Conservation (phyloP, 2,888 invertebrate genomes). For the Cosmorhoe ocellata region DNA sequence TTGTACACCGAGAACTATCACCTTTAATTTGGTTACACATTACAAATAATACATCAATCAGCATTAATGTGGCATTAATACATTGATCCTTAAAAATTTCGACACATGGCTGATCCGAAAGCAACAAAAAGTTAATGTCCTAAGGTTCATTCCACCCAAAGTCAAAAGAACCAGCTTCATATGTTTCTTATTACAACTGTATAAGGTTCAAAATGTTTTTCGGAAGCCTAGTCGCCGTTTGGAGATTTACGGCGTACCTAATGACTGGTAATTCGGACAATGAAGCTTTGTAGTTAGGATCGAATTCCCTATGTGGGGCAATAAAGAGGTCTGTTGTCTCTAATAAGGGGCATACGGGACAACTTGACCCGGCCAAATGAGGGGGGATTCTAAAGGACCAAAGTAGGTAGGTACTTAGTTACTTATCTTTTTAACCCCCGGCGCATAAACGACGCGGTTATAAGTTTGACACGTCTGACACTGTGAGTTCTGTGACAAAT, state of each 20-base stretch:
- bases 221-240: constrained; percentile 13
- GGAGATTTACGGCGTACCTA: constrained; percentile 34
- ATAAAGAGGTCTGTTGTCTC: constrained; percentile 20
- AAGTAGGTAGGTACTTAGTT: not conserved
- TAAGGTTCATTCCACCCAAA: constrained; percentile 44
- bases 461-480: too few relatives aligned
- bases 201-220: constrained; percentile 18
- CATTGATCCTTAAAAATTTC: constrained; percentile 23
- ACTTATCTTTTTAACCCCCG: too few relatives aligned
- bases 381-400: too few relatives aligned
- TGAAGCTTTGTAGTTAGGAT: constrained; percentile 34
- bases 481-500: too few relatives aligned
- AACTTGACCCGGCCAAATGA: not conserved
- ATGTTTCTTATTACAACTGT: constrained; percentile 13
- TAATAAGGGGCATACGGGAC: constrained; percentile 27
- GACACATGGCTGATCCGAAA: constrained; percentile 26
- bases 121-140: constrained; percentile 40
- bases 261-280: constrained; percentile 43
- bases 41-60: constrained; percentile 1
- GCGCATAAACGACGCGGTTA: too few relatives aligned
- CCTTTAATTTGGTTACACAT: constrained; percentile 7
- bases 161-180: constrained; percentile 9
- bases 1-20: not conserved
- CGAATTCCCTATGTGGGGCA: constrained; percentile 29
- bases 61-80: constrained; percentile 7